Base-by-base conservation (phyloP, 2,113 vertebrate species). In the Prochilodus magdalenae region DNA sequence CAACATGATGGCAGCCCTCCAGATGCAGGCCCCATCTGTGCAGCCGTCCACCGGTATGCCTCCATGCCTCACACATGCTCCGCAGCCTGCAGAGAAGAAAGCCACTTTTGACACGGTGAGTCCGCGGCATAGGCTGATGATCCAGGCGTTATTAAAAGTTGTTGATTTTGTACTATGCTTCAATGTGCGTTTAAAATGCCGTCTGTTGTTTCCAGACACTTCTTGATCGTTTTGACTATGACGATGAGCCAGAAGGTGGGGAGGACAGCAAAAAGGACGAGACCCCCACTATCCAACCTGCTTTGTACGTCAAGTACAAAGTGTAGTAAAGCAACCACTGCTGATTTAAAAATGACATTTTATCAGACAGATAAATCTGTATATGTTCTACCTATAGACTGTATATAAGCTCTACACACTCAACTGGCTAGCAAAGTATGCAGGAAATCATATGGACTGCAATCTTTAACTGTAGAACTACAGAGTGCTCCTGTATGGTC, bases 211-310 rank as follows among this genome's bases (percentile, higher is more conserved):
- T 91, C 66, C 87, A 99, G 96, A 97, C 95, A 87, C 89, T 99
- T 73, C 93, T 99, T 53, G 98, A 99, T 86, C 95, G 98, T 72
- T 99, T 99, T 89, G 98, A 99, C 89, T 99, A 99, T 11, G 98
- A 99, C 47, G 98, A 99, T 84, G 98, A 99, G 86, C 98, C 98
- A 62, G 98, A 99, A 85, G 94, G 93, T 67, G 93, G 90, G n/a
- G 98, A 99, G 81, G 97, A 99, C 3, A 60, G 92, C n/a, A 98
- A 96, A 90, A 98, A 96, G 88, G 97, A 99, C 40, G 96, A 97
- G 20, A 79, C 90, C 1, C 74, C 90, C 29, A 90, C 95, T 27
- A 87, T 93, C 44, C 94, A 96, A 85, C 87, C 94, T 0, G 73
- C 95, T 60, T 96, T 96, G 98, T 98, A 92, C 91, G 96, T 86